Percentiles rank a stretch among this genome's conserved stretches.
Evolutionary conservation across 2,113 vertebrate species (phyloP).

Genomic region (Campylomormyrus tamandua): DNA sequence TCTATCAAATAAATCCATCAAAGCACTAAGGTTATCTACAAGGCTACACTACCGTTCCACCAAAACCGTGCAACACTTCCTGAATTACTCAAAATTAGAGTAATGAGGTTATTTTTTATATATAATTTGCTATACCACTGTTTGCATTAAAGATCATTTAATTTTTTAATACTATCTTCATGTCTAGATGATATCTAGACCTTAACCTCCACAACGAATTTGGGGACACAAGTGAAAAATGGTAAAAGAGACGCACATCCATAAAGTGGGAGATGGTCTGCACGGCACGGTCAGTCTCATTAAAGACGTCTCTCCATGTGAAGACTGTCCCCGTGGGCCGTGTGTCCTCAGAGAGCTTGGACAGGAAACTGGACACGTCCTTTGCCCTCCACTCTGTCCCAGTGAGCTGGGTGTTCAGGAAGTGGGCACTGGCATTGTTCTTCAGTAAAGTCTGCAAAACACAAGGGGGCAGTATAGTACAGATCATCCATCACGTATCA

Average conservation of each 20-base stretch:
- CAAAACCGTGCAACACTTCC: background rate
- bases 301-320: conserved; percentile 87
- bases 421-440: conserved; percentile 58
- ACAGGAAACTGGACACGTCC: conserved; percentile 71
- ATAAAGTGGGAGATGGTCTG: conserved; percentile 85
- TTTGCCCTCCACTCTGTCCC: conserved; percentile 74
- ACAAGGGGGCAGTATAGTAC: background rate
- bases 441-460: conserved; percentile 67
- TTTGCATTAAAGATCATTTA: background rate
- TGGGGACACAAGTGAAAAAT: background rate
- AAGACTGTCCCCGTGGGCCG: conserved; percentile 48
- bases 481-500: background rate
- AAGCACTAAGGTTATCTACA: background rate
- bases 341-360: conserved; percentile 60
- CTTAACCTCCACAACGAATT: background rate
- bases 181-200: background rate
- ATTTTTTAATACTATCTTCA: background rate
- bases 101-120: background rate
- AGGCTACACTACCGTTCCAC: background rate
- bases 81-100: background rate
- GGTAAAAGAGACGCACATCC: conserved; percentile 68
- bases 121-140: background rate
- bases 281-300: conserved; percentile 83
- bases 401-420: conserved; percentile 63
- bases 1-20: background rate